Base-by-base conservation (phyloP, 2,113 vertebrate species). In the Pholis gunnellus region DNA sequence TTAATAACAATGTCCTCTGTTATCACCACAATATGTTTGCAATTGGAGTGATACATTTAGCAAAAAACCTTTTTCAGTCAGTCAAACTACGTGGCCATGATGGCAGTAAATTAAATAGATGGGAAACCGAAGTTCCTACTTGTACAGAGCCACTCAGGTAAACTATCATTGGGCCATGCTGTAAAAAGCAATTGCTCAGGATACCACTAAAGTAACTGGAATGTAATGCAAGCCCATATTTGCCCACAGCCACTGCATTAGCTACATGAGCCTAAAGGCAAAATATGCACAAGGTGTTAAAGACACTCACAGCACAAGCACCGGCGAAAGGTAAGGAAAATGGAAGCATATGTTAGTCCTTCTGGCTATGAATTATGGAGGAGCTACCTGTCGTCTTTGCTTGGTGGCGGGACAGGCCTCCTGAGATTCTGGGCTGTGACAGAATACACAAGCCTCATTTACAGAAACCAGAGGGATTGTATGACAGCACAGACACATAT, bases 281-380 rank as follows among this genome's bases (percentile, higher is more conserved):
- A 84, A 80, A 68, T 36, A 75, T 34, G 54, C 60, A 59, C 64
- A 81, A 89, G 83, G 89, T 79, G 83, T 92, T 88, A 77, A 87
- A 93, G 67, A 84, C 40, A 67, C 65, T 64, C 36, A 31, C 29
- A 64, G 54, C 64, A 65, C 29, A 73, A 3, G 66, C 64, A 67
- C 69, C 56, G 2, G 67, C 54, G 44, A 70, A 85, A 89, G 79
- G 86, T 87, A 89, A 82, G 83, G 85, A 86, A 92, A 91, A 89
- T 68, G 73, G 56, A 75, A 87, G 84, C 90, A 92, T 92, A 88
- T 90, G 92, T 93, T 92, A 91, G 84, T 87, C 90, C 83, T 88
- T 82, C 83, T 93, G 86, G 78, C 29, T 66, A 92, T 92, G 86
- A 94, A 94, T 95, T 87, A 94, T 94, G 86, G 75, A 87, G 50